A percentile compares a stretch with the other conserved stretches of the same genome.
Evolutionary conservation across 2,888 invertebrate genomes (phyloP).

Genomic region (Carabus problematicus): DNA sequence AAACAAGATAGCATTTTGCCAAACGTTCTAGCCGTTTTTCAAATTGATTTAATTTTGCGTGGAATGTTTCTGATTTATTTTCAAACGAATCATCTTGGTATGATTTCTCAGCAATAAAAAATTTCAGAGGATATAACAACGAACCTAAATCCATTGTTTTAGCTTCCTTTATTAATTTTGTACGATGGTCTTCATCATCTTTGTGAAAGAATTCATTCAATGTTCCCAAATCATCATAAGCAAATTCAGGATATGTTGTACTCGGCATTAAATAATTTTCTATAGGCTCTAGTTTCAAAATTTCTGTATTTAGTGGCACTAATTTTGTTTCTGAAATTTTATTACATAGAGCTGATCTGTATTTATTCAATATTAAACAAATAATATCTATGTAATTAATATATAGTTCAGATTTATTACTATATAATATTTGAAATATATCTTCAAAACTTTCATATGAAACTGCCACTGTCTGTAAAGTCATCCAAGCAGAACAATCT

Average conservation of each 20-base stretch:
- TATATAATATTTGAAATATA: constrained; percentile 27
- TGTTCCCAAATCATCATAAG: constrained; percentile 41
- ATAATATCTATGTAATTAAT: constrained; percentile 26
- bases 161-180: constrained; percentile 29
- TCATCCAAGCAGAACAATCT: not conserved
- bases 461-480: constrained; percentile 20
- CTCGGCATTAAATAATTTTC: constrained; percentile 26
- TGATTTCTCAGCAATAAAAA: constrained; percentile 20
- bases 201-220: constrained; percentile 42
- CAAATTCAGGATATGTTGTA: constrained; percentile 24
- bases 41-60: constrained; percentile 4
- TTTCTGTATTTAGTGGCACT: constrained; percentile 14
- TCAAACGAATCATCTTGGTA: constrained; percentile 17
- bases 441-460: constrained; percentile 18
- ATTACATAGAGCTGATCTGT: constrained; percentile 41
- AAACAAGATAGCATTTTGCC: constrained; percentile 21
- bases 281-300: constrained; percentile 22
- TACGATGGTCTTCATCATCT: constrained; percentile 13
- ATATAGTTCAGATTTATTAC: constrained; percentile 10
- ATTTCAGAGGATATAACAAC: constrained; percentile 24
- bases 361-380: constrained; percentile 40
- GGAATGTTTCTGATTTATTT: not conserved
- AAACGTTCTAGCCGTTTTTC: constrained; percentile 18
- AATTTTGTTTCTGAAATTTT: constrained; percentile 35
- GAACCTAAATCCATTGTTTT: constrained; percentile 15